phyloP scores from a whole-genome alignment of 2,113 vertebrate species.

The Planiliza haematocheilus region DNA sequence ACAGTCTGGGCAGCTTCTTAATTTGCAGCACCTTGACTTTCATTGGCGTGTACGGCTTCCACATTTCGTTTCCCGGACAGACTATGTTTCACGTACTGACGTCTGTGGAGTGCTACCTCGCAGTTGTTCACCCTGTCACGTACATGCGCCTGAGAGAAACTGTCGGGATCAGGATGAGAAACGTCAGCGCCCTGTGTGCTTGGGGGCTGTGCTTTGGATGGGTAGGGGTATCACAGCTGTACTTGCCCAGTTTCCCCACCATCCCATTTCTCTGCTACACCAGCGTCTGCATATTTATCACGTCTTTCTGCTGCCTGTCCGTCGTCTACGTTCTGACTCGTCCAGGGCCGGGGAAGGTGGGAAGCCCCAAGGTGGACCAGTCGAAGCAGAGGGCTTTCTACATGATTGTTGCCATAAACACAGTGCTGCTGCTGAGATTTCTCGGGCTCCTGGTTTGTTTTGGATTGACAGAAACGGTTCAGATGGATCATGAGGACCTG shows the following conservation, averaged over 20 bases:
- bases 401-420: conserved; percentile 7
- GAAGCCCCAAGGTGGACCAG: not conserved
- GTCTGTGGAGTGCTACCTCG: conserved; percentile 48
- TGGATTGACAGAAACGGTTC: too few species aligned
- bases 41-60: fast-evolving
- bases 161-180: conserved; percentile 1
- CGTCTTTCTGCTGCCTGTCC: not conserved
- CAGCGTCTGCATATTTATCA: not conserved
- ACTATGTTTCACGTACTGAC: conserved; percentile 26
- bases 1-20: too few species aligned
- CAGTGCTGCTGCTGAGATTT: conserved; percentile 5
- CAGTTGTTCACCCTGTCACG: not conserved
- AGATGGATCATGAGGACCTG: fast-evolving
- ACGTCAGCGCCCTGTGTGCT: not conserved
- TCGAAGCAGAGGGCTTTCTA: conserved; percentile 18
- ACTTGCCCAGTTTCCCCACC: fast-evolving
- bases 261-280: not conserved
- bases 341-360: not conserved
- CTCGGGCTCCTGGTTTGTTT: not conserved
- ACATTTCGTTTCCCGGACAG: not conserved
- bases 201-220: conserved; percentile 27
- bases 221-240: fast-evolving
- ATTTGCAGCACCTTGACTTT: too few species aligned
- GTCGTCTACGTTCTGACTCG: conserved; percentile 8
- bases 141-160: not conserved